Evolutionary conservation across 2,113 vertebrate species (phyloP), one percentile per base, ranked within the genome.

Genomic region (Spilogale gracilis): DNA sequence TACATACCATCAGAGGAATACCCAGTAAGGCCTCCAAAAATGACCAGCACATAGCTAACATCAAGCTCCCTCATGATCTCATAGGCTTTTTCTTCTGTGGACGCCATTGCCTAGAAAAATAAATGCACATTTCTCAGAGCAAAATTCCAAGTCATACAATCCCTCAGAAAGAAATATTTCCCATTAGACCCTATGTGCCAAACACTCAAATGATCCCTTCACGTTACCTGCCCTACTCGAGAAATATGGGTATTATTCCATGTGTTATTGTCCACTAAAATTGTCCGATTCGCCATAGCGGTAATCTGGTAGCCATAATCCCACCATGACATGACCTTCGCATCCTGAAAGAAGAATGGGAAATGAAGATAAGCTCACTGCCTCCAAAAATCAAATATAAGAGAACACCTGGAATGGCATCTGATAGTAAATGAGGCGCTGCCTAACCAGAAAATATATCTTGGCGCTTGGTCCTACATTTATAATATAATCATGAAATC

Each of bases 251-350:
- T 99, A 98, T 99, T 99, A 98, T 99, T 99, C 99, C 99, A 99
- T 0, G 99, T 99, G 98, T 99, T 99, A 98, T 99, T 99, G 98
- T 99, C 99, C 91, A 99, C 99, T 92, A 99, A 98, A 98, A 99
- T 99, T 5, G 99, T 99, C 94, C 99, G 99, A 98, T 99, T 99
- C 32, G 99, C 99, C 99, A 99, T 99, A 43, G 99, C 99, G 0
- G 99, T 99, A 95, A 99, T 99, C 98, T 99, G 99, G 97, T 99
- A 99, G 2, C 99, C 99, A 2, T 99, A 99, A 98, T 99, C 99
- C 99, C 99, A 99, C 99, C 99, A 99, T 0, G 99, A 99, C 99
- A 99, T 99, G 93, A 99, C 99, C 96, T 99, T 99, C 1, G 99
- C 99, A 94, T 99, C 99, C 99, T 99, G 81, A 94, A 95, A 97